Evolutionary conservation across 1,140 invertebrate species (phyloP), one percentile per base, ranked within the genome.

Genomic region (Subanguina moxae): DNA sequence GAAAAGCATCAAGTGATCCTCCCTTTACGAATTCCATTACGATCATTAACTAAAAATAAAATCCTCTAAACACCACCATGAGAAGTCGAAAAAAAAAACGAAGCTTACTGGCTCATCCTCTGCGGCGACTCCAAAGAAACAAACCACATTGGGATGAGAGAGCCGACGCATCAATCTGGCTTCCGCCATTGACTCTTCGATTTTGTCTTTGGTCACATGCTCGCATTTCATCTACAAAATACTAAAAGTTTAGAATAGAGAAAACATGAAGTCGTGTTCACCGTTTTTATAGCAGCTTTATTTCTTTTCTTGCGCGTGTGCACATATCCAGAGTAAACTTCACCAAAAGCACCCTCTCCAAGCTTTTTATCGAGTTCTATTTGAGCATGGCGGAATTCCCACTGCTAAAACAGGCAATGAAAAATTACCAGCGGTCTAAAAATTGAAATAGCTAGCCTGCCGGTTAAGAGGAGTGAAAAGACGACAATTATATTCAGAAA

Each of bases 71-170:
- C n/a, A n/a, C n/a, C n/a, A n/a, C n/a, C n/a, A n/a, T n/a, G n/a
- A n/a, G n/a, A n/a, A n/a, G n/a, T n/a, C n/a, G n/a, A n/a, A n/a
- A n/a, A n/a, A n/a, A n/a, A n/a, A n/a, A n/a, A n/a, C n/a, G 25
- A 48, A 9, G 27, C 67, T 32, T 3, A 78, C 32, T 7, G 76
- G 76, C 38, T 79, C 69, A 43, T 76, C 48, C 11, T 56, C 45
- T 19, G 65, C 67, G 11, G 64, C 68, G 27, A 78, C 71, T 57
- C 77, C 76, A 61, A 70, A 81, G 17, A 72, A 59, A 21, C 64
- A 52, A 30, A 72, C 45, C 8, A 72, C 32, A 43, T 72, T 72
- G 32, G 58, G 68, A 61, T 73, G 70, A 28, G 38, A 58, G 23
- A 72, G 57, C 17, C 30, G 64, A 17, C 70, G 32, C 68, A 72